Base-by-base conservation (phyloP, 2,888 invertebrate genomes). In the Mythimna albipuncta region DNA sequence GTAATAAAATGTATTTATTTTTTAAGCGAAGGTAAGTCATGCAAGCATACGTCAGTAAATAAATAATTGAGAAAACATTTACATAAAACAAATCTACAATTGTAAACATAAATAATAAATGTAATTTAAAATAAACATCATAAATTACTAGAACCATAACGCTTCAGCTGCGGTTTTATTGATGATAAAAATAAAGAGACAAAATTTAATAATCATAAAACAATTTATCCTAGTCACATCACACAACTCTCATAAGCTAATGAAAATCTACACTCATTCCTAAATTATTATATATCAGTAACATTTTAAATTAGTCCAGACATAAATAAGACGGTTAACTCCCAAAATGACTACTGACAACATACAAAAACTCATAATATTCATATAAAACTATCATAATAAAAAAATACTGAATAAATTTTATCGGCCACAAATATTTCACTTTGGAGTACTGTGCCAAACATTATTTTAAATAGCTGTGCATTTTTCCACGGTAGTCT, bases 351-450 rank as follows among this genome's bases (percentile, higher is more conserved):
- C 35, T 62, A 61, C 47, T 64, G 57, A 77, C 69, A 71, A 74
- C 68, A 64, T 69, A 69, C 26, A 65, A 41, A 65, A 69, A 73
- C 68, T 69, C 74, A 79, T 80, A 64, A 83, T 54, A 72, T 63
- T 75, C 73, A 35, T 61, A 85, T 77, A 76, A 85, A 85, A 85
- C 81, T 80, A 75, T 82, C 83, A 83, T 76, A 73, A 77, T 82
- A 77, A 82, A 84, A 84, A 79, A 67, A 64, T 62, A 38, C 35
- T 70, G 52, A 62, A 67, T 67, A 59, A 13, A 67, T 84, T 84
- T 80, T 76, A 80, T 75, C 68, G 41, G 67, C 74, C 58, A 57
- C 75, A 79, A 72, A 74, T 81, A 81, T 81, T 69, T 80, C 38
- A 54, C 62, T 77, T 57, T 67, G 50, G 44, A 52, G n/a, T 57